phyloP scores from a whole-genome alignment of 2,888 invertebrate species.

The Neocrepidodera transversa region DNA sequence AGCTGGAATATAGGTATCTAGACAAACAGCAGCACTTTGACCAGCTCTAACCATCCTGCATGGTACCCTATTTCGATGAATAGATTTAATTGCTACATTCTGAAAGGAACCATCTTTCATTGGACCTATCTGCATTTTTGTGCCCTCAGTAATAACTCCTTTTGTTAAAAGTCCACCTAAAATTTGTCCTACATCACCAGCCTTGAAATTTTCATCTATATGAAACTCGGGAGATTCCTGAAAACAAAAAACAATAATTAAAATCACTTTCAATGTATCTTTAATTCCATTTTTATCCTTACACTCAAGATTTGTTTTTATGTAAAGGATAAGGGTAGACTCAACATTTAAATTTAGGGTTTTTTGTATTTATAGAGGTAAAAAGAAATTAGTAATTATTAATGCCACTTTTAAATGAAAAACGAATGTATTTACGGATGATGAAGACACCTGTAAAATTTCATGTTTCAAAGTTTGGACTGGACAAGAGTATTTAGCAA shows the following conservation, averaged over 20 bases:
- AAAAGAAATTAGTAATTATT: no score
- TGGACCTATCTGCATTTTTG: conserved; percentile 77
- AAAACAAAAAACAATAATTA: conserved; percentile 39
- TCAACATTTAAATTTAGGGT: no score
- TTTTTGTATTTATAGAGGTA: no score
- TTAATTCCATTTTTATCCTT: no score
- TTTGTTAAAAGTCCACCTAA: conserved; percentile 85
- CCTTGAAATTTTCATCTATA: conserved; percentile 92
- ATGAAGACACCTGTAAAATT: no score
- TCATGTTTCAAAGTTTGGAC: no score
- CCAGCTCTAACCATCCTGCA: conserved; percentile 88
- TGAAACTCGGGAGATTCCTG: conserved; percentile 84
- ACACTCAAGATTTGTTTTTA: no score
- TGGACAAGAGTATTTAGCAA: no score
- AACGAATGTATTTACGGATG: no score
- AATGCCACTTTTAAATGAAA: no score
- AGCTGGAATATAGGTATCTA: conserved; percentile 68
- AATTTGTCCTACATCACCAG: conserved; percentile 82
- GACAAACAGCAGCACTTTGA: conserved; percentile 85
- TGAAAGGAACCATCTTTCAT: conserved; percentile 80
- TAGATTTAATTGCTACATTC: conserved; percentile 78
- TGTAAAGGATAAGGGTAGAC: no score
- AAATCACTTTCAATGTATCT: no score
- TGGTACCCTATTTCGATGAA: conserved; percentile 92
- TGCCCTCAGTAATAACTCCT: conserved; percentile 88